Evolutionary conservation across 2,888 invertebrate genomes (phyloP), one percentile per base, ranked within the genome.

Genomic region (Ellobium chinense): DNA sequence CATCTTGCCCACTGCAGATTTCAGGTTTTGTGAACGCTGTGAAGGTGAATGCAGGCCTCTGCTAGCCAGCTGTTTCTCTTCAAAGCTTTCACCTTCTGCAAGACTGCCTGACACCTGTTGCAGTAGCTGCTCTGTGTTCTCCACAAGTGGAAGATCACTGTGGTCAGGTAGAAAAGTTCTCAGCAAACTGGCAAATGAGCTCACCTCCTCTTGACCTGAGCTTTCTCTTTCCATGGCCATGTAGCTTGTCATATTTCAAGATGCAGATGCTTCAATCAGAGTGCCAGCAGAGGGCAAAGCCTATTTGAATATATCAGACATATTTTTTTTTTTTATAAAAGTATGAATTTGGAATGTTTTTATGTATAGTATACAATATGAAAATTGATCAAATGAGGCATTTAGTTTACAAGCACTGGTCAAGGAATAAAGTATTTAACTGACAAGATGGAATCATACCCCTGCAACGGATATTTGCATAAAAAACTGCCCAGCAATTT

Each of bases 121-220:
- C 31, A 80, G 80, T 1, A 80, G 62, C 21, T 68, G 39, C 21
- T 72, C 58, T 34, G 66, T 68, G 60, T 39, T 80, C 21, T 54
- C 68, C 0, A 27, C 69, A 21, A 65, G 21, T 29, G 78, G 65
- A 2, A 80, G 58, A 56, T 80, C 75, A 58, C 58, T 56, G 18
- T 80, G 65, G 29, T 80, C 80, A 39, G 80, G 80, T n/a, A 80
- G 60, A 31, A 80, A 80, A 34, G 80, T 80, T 37, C 75, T 65
- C 24, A 80, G 62, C 29, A 80, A 56, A 54, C 37, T 65, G 36
- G 74, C 69, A 31, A 80, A 54, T n/a, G 80, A 69, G 39, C 39
- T 75, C 14, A 80, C 63, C 58, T 80, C 80, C 46, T 75, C 80
- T 34, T 74, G 36, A 18, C 66, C 31, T 14, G 29, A 9, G 1